These are phyloP conservation scores for Lymantria monacha DNA, from an alignment of 2,888 invertebrate species.

Conservation along the genomic window DNA sequence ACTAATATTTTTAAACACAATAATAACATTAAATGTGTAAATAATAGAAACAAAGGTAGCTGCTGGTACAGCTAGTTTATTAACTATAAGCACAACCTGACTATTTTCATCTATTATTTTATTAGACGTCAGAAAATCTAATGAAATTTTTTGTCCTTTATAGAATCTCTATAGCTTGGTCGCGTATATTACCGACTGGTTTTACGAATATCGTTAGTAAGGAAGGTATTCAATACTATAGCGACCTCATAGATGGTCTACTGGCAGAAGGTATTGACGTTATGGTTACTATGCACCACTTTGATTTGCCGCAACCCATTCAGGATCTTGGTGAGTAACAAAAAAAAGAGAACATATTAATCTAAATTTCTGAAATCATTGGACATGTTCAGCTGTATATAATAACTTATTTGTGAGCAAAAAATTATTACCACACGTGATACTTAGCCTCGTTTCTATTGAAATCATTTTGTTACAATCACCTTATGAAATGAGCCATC, in stretches of 20 bases:
- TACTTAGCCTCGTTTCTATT: too few relatives aligned
- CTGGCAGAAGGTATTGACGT: constrained; percentile 37
- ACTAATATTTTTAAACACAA: too few relatives aligned
- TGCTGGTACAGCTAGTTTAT: too few relatives aligned
- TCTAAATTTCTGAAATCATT: background rate
- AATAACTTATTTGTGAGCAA: too few relatives aligned
- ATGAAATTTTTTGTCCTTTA: background rate
- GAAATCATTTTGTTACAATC: too few relatives aligned
- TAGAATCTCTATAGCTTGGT: constrained; percentile 85
- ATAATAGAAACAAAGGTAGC: too few relatives aligned
- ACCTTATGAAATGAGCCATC: too few relatives aligned
- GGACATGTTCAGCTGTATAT: too few relatives aligned
- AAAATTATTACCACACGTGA: too few relatives aligned
- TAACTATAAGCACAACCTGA: too few relatives aligned
- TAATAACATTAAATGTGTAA: too few relatives aligned
- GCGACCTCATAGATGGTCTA: constrained; percentile 64
- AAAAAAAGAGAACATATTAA: background rate
- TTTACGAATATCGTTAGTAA: constrained; percentile 78
- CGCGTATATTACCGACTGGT: constrained; percentile 84
- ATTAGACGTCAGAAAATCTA: background rate
- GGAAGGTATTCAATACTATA: constrained; percentile 83
- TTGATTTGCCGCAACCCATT: constrained; percentile 57
- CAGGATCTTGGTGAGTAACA: constrained; percentile 30
- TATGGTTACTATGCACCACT: constrained; percentile 64
- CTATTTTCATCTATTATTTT: too few relatives aligned